A percentile compares a stretch with the other conserved stretches of the same genome.
phyloP scores from a whole-genome alignment of 2,113 vertebrate genomes.

The Steatornis caripensis region DNA sequence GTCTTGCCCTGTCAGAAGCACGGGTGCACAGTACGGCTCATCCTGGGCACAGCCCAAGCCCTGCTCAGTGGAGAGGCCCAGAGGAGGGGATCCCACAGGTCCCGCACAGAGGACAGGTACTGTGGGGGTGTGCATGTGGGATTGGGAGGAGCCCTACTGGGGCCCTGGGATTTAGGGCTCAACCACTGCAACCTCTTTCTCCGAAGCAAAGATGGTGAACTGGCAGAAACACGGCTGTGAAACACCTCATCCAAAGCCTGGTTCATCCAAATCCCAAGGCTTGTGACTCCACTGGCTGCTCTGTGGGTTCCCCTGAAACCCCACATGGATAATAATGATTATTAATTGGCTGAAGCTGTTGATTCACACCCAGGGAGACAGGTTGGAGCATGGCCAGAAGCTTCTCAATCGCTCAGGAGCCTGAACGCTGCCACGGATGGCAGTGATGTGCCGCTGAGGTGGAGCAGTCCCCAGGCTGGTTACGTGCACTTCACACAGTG shows the following conservation, averaged over 20 bases:
- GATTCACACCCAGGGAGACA: slow-evolving; percentile 39
- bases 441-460: not conserved
- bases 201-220: not conserved
- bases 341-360: slow-evolving; percentile 55
- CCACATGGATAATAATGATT: slow-evolving; percentile 17
- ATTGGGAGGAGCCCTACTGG: not conserved
- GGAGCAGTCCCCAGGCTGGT: not conserved
- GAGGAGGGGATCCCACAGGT: not conserved
- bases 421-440: not conserved
- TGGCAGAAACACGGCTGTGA: not conserved
- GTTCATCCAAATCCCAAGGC: not conserved
- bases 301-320: slow-evolving; percentile 43
- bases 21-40: not conserved
- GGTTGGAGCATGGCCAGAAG: slow-evolving; percentile 28
- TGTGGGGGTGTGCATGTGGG: not conserved
- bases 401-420: not conserved
- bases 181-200: not conserved
- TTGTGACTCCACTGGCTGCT: not conserved
- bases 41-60: not conserved
- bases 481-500: not conserved
- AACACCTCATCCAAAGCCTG: not conserved
- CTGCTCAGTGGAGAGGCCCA: not conserved
- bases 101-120: not conserved
- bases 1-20: not conserved
- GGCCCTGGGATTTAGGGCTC: not conserved